Evolutionary conservation across 2,797 vertebrate genomes (phyloP).

Genomic region (Staurois parvus): DNA sequence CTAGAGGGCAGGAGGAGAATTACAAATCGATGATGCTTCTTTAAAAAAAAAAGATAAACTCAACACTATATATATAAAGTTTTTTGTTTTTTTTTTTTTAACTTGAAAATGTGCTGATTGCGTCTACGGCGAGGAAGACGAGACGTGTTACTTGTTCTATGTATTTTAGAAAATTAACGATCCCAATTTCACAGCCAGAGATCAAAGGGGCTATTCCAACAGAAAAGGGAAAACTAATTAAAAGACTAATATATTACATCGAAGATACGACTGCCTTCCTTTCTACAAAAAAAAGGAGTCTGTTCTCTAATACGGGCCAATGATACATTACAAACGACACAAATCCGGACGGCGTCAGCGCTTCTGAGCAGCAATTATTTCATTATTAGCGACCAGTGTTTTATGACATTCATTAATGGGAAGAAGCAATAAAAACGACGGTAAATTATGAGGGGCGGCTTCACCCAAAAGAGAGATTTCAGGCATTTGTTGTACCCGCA

Average conservation of each 20-base stretch:
- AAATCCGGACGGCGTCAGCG: not conserved
- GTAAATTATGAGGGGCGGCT: not conserved
- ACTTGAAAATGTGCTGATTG: not conserved
- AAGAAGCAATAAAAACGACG: not conserved
- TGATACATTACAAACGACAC: not conserved
- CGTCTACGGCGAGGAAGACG: not conserved
- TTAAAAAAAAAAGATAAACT: no score
- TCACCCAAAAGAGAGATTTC: no score
- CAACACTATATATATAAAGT: no score
- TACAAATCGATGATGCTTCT: no score
- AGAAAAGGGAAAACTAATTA: conserved; percentile 10
- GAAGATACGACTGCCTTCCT: not conserved
- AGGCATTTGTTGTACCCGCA: no score
- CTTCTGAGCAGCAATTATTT: not conserved
- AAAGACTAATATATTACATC: not conserved
- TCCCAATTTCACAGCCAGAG: conserved; percentile 7
- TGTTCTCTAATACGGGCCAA: not conserved
- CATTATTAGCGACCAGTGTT: not conserved
- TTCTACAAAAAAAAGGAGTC: not conserved
- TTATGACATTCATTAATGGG: not conserved
- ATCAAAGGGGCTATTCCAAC: conserved; percentile 20
- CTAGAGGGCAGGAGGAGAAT: no score
- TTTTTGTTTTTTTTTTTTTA: no score
- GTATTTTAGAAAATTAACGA: not conserved
- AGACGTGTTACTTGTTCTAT: not conserved